Evolutionary conservation across 2,113 vertebrate species (phyloP), one percentile per base, ranked within the genome.

Genomic region (Tauraco erythrolophus): DNA sequence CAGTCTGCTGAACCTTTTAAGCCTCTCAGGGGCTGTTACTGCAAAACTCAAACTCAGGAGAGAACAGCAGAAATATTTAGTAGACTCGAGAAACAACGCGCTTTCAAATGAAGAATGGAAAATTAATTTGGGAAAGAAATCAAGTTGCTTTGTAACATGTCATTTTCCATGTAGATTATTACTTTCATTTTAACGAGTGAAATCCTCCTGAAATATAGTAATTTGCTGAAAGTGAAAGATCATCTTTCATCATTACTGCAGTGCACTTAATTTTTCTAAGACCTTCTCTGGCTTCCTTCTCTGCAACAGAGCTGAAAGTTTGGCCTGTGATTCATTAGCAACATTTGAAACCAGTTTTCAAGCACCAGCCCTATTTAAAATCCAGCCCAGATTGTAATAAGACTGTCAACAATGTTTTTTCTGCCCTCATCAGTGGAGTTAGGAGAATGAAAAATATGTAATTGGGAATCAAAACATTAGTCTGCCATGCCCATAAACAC

Each of bases 191-290:
- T 82, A 94, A 88, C 45, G 91, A 97, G 71, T 96, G 80, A 96
- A 94, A 94, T 91, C 68, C 56, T 92, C 25, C 46, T 78, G 96
- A 86, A 97, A 93, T 60, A 84, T 14, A 96, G 84, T 61, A 41
- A 97, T 98, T 96, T 96, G 48, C 94, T 94, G 72, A 64, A 96
- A 97, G 84, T 15, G 57, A 97, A 87, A 87, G 61, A 92, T 83
- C 90, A 28, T 94, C 86, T 93, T 95, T 96, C 86, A 87, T 88
- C 39, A 54, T 93, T 93, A 77, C 43, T 86, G 72, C 54, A 15
- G 14, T n/a, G 56, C 15, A 33, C 35, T 93, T 85, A 74, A 81
- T 82, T 85, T 95, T 97, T 80, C 70, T 58, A 56, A 33, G 66
- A 69, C 68, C 57, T 89, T 97, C 87, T 95, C 92, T 82, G 71